phyloP scores from a whole-genome alignment of 2,113 vertebrate genomes.

The Datnioides undecimradiatus region DNA sequence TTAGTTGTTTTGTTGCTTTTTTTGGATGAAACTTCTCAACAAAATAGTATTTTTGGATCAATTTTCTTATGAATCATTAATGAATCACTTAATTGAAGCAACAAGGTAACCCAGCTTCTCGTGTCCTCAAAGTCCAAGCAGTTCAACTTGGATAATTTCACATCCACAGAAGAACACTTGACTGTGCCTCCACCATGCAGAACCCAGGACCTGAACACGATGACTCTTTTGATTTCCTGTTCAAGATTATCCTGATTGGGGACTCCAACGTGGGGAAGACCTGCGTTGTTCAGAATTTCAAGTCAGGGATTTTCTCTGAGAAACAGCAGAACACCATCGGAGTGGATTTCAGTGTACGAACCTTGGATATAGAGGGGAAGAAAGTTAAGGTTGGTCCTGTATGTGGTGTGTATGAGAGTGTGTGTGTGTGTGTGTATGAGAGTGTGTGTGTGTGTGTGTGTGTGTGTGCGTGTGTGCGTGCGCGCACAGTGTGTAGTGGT shows the following conservation, averaged over 20 bases:
- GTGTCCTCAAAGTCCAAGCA: constrained; percentile 12
- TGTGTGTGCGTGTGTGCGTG: neutral
- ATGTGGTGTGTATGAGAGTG: neutral
- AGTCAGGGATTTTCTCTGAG: constrained; percentile 88
- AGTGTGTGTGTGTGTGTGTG: neutral
- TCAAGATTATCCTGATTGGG: constrained; percentile 97
- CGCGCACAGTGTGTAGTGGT: neutral
- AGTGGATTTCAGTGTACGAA: constrained; percentile 96
- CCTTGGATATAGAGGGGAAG: constrained; percentile 91
- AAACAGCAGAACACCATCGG: constrained; percentile 97
- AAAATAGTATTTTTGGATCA: neutral
- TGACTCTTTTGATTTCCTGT: constrained; percentile 93
- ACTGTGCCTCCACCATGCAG: constrained; percentile 82
- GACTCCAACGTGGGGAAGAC: constrained; percentile 98
- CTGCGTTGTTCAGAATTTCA: constrained; percentile 95
- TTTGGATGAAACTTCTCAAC: neutral
- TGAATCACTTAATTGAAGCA: neutral
- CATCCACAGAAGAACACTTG: neutral
- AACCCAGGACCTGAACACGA: constrained; percentile 80
- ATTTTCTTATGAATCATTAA: neutral
- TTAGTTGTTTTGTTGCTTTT: neutral
- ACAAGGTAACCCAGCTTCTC: neutral
- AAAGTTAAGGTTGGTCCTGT: constrained; percentile 90
- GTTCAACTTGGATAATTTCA: neutral
- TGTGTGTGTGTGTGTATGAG: neutral